phyloP scores from a whole-genome alignment of 2,113 vertebrate species.

The Oxygymnocypris stewartii region DNA sequence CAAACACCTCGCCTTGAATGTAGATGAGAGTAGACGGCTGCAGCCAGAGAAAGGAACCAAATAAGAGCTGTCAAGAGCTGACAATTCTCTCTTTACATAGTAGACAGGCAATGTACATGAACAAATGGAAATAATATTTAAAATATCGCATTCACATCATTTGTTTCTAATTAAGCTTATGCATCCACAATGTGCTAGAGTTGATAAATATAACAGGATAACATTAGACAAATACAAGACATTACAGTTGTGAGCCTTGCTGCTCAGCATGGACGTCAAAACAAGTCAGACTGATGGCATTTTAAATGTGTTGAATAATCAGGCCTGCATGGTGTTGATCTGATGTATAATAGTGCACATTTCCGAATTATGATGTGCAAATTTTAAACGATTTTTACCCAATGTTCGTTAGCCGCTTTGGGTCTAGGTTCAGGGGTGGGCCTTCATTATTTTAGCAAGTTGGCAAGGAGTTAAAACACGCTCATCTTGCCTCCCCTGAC shows the following conservation, averaged over 20 bases:
- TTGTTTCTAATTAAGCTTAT: not conserved
- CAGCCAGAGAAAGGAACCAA: not conserved
- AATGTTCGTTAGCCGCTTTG: not conserved
- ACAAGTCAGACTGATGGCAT: not conserved
- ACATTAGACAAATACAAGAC: not conserved
- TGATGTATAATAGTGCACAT: not conserved
- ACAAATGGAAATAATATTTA: not conserved
- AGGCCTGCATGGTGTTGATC: not conserved
- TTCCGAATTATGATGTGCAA: not conserved
- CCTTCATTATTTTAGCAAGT: not conserved
- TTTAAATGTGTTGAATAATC: not conserved
- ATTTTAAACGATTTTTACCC: not conserved
- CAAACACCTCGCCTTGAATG: conserved; percentile 1
- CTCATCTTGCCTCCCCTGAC: too few species aligned
- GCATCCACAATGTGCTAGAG: not conserved
- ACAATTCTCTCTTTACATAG: not conserved
- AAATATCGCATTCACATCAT: not conserved
- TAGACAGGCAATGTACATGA: not conserved
- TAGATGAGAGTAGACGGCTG: not conserved
- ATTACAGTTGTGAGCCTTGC: not conserved
- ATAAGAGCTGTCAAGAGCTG: not conserved
- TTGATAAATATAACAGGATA: not conserved
- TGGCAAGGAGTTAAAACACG: too few species aligned
- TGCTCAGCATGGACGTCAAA: not conserved
- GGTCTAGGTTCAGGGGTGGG: not conserved